Base-by-base conservation (phyloP, 2,888 invertebrate species). In the Barypeithes pellucidus region DNA sequence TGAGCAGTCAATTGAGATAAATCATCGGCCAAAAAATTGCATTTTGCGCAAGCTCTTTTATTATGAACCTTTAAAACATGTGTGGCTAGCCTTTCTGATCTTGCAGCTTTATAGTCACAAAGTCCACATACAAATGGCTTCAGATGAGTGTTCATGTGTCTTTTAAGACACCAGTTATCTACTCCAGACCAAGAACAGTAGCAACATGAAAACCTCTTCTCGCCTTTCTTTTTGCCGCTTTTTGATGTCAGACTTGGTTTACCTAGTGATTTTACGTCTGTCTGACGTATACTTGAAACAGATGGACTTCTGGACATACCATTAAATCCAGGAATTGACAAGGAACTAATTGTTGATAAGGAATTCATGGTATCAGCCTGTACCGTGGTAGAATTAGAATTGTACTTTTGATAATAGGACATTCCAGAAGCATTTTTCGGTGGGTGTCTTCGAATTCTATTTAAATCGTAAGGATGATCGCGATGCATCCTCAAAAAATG, bases 121-220 rank as follows among this genome's bases (percentile, higher is more conserved):
- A 96, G 89, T 80, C 93, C 92, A 86, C 96, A 97, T 68, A 94
- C 93, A 86, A 95, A 97, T 52, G 96, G 96, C 87, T 96, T 96
- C 84, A 96, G 90, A 86, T 97, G 96, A 39, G 96, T 96, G 88
- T 96, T 96, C 81, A 96, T 90, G 85, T 97, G 96, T 57, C 96
- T 90, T 86, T 96, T 96, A 73, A 96, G 88, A 82, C 96, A 96
- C 96, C 96, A 97, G 85, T 96, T 96, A 87, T 96, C 96, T 69
- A 94, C 95, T 20, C 96, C 96, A 43, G 94, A 94, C 96, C 96
- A 96, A 20, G 95, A 90, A 86, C 96, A 97, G 85, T 95, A 96
- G 84, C 94, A 94, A 87, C 96, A 96, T 78, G 93, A 92, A 87
- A 86, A 87, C 63, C 87, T 76, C 77, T 86, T 86, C 67, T 86